Conservation (phyloP, 2,797 vertebrate species). For the Manis pentadactyla region DNA sequence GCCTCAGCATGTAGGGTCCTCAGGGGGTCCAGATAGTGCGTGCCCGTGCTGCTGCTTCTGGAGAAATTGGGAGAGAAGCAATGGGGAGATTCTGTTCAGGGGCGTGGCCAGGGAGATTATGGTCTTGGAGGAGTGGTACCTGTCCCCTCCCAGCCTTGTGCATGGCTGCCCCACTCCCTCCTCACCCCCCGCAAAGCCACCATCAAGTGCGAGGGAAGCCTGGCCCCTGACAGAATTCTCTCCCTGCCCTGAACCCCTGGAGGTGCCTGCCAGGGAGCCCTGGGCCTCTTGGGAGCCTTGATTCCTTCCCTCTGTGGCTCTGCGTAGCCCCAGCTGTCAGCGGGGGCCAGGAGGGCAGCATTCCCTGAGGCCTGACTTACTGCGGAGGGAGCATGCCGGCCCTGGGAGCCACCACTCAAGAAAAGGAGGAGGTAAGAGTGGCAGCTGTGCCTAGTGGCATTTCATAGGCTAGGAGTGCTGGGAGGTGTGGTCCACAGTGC, state of each 20-base stretch:
- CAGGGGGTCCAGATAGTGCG: fast-evolving
- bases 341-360: not conserved
- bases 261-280: not conserved
- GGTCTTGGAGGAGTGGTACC: not conserved
- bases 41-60: not conserved
- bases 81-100: not conserved
- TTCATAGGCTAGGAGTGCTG: no score
- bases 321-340: not conserved
- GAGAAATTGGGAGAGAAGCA: not conserved
- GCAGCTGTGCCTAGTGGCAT: not conserved
- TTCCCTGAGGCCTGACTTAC: not conserved
- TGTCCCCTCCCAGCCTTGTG: not conserved
- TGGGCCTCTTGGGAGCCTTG: not conserved
- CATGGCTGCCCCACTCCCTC: fast-evolving
- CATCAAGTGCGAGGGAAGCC: not conserved
- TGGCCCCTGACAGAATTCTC: not conserved
- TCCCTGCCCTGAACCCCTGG: not conserved
- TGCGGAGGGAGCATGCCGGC: fast-evolving
- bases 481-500: not conserved
- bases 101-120: not conserved
- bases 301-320: not conserved
- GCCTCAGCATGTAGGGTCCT: not conserved
- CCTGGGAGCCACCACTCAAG: not conserved
- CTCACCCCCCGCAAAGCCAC: not conserved
- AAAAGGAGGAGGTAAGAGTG: not conserved